Conservation (phyloP, 2,797 vertebrate species). For the Hippopotamyrus pictus region DNA sequence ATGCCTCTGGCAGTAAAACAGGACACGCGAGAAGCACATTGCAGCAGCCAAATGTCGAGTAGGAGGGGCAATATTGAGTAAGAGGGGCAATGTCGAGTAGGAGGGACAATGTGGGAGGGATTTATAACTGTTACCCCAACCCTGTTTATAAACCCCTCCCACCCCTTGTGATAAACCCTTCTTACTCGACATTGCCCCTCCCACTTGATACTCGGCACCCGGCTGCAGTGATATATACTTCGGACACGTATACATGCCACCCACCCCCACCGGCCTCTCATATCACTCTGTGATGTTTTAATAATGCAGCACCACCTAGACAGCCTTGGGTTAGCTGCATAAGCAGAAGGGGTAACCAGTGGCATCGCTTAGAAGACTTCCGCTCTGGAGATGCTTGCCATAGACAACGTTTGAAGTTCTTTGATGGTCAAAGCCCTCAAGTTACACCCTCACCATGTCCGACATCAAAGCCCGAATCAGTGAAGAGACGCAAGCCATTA, state of each 20-base stretch:
- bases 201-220: neutral
- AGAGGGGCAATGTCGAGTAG: too few relatives aligned
- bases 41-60: too few relatives aligned
- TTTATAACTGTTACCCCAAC: neutral
- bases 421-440: conserved; percentile 5
- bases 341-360: neutral
- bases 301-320: neutral
- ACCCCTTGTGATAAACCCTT: neutral
- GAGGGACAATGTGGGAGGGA: neutral
- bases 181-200: neutral
- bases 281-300: neutral
- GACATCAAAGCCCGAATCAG: neutral
- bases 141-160: neutral
- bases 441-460: neutral
- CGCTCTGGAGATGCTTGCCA: neutral
- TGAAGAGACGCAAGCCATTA: neutral
- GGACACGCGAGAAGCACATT: neutral
- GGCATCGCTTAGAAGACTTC: neutral
- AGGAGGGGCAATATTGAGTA: too few relatives aligned
- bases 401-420: conserved; percentile 41
- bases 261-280: neutral
- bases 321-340: neutral
- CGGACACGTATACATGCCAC: neutral
- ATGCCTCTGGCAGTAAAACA: neutral
- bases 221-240: neutral